A percentile compares a stretch with the other conserved stretches of the same genome.
Conservation (phyloP, 2,888 invertebrate species). For the Mythimna vitellina region DNA sequence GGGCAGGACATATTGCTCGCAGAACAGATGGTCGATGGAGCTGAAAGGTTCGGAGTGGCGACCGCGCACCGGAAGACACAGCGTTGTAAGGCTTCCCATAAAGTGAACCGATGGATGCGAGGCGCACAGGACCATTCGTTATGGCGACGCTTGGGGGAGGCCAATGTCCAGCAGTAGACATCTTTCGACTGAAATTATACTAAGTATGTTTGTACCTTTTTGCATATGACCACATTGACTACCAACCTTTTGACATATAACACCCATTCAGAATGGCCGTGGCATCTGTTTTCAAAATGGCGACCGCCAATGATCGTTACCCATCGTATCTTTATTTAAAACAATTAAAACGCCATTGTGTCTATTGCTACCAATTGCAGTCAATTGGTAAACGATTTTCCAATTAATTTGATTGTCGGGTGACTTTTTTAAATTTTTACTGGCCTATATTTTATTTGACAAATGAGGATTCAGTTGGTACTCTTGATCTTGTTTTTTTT, state of each 20-base stretch:
- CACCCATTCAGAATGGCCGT: conserved; percentile 12
- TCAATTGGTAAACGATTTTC: conserved; percentile 74
- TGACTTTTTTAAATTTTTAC: conserved; percentile 62
- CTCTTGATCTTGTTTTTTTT: conserved; percentile 18
- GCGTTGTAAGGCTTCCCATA: too few relatives aligned
- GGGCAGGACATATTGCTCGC: too few relatives aligned
- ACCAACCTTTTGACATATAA: not conserved
- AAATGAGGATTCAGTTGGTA: conserved; percentile 26
- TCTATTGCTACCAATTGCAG: conserved; percentile 71
- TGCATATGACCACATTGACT: not conserved
- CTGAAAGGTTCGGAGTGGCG: too few relatives aligned
- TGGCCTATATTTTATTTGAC: conserved; percentile 61
- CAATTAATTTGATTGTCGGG: conserved; percentile 66
- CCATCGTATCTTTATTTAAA: conserved; percentile 64
- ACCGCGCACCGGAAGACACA: too few relatives aligned
- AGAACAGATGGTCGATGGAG: too few relatives aligned
- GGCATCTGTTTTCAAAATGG: conserved; percentile 43
- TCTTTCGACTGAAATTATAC: too few relatives aligned
- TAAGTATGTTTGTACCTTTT: too few relatives aligned
- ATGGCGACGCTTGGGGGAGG: too few relatives aligned
- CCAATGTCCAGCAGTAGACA: too few relatives aligned
- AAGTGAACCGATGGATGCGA: too few relatives aligned
- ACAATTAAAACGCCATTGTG: conserved; percentile 69
- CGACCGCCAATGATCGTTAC: conserved; percentile 32
- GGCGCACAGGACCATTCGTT: too few relatives aligned